Evolutionary conservation across 2,113 vertebrate genomes (phyloP), one percentile per base, ranked within the genome.

Genomic region (Gadus chalcogrammus): DNA sequence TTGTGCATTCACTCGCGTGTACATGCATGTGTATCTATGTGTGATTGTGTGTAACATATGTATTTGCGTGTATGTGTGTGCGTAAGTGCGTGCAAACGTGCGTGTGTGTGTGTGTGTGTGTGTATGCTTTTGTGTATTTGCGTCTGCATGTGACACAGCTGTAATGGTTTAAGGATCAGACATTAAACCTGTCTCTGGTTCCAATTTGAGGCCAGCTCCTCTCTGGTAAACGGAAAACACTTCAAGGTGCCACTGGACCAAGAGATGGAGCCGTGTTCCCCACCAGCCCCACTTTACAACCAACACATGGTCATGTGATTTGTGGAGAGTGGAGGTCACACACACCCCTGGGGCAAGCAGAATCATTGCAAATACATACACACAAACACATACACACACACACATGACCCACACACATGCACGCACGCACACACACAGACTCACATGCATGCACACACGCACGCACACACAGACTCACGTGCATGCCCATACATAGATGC

Each of bases 151-250:
- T 18, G 42, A 77, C 79, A 84, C 85, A 87, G 84, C 88, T 90
- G 87, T 17, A 6, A 75, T 75, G 77, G 75, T 82, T 88, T 88
- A 83, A 80, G 82, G 84, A 82, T 84, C 76, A 79, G 80, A 83
- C 71, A 53, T 67, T 82, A 82, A 87, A 90, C 79, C 78, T 81
- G 79, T 79, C 72, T 81, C 87, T 86, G 84, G 75, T 87, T 90
- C 84, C 77, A 82, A 86, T 87, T 86, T 87, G 75, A 80, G 76
- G 67, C 79, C 65, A 68, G 70, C 72, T 83, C 72, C 79, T 86
- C 82, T 78, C 77, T 77, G 77, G 82, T 76, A 85, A 89, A 89
- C 67, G 69, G 74, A 84, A 88, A 89, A 85, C 79, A 82, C 78
- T 88, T 82, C 74, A 84, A 88, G 79, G 83, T 89, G 85, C 80